Evolutionary conservation across 1,140 invertebrate species (phyloP), one percentile per base, ranked within the genome.

Genomic region (Nymphalis io): DNA sequence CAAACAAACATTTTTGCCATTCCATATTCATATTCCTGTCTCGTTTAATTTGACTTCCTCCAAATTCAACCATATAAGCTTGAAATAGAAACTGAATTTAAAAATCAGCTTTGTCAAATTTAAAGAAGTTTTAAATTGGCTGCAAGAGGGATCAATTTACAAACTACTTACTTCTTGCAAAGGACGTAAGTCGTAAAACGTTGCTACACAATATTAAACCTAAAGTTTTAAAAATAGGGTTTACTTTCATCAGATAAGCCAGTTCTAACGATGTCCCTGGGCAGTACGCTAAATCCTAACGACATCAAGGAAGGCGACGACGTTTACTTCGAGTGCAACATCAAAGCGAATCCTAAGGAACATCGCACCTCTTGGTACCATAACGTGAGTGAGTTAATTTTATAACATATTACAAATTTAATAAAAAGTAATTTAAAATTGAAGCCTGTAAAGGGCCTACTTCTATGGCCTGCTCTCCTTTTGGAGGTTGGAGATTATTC

Each of bases 281-380:
- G 97, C 72, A 96, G 95, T 72, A 97, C 96, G 20, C 92, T 98
- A 61, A 97, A 96, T 85, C 94, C 96, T n/a, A 95, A 96, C 77
- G 95, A 97, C 85, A 98, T 98, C 80, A 97, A 97, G 85, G 96
- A 97, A 89, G 96, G 96, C 39, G 96, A 97, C 81, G 97, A 98
- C 87, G 96, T 98, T 13, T 98, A 97, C 90, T 97, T 98, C 81
- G 96, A 97, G 84, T 98, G 97, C 90, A 95, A 96, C 91, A 96
- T 98, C 78, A 95, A 94, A 82, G 95, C 97, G 1, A 97, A 97
- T 92, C 97, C 97, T 12, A 94, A 95, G 83, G 95, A 96, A 85
- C 94, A 96, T 68, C 95, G 96, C 78, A 95, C 98, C 66, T 94
- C 94, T 46, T 98, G 97, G 97, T 96, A 95, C 78, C 96, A 97